These are phyloP conservation scores for Erythrolamprus reginae DNA, from an alignment of 2,113 vertebrate species.

Conservation along the genomic window DNA sequence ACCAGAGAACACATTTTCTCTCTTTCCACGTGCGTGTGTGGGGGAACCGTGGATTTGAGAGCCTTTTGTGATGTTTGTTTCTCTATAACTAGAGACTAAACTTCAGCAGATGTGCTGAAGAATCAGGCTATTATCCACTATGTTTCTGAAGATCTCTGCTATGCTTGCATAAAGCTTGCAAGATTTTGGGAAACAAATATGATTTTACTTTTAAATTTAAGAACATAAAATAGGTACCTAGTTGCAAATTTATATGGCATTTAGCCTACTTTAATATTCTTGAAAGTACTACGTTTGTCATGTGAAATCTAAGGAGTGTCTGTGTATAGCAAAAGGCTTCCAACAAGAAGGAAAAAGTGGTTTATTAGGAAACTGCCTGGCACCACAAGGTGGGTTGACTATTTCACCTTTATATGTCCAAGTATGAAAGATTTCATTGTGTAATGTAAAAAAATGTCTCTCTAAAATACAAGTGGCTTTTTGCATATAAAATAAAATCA, in stretches of 20 bases:
- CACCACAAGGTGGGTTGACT: constrained; percentile 16
- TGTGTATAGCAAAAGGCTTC: not conserved
- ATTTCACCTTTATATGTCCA: constrained; percentile 44
- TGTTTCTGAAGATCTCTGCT: not conserved
- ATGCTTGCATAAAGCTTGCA: not conserved
- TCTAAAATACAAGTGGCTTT: constrained; percentile 19
- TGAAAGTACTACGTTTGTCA: not conserved
- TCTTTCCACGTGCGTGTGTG: not conserved
- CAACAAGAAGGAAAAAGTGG: not conserved
- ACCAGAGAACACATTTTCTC: not conserved
- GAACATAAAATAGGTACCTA: not conserved
- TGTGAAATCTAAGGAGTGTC: accelerated
- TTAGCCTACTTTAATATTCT: not conserved
- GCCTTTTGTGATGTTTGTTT: not conserved
- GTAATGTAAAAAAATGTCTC: constrained; percentile 44
- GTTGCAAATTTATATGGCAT: not conserved
- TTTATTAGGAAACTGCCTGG: constrained; percentile 11
- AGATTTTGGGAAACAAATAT: not conserved
- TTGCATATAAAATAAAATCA: constrained; percentile 9
- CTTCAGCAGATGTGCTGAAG: not conserved
- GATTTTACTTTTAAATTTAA: not conserved
- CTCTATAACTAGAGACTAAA: not conserved
- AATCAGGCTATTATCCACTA: not conserved
- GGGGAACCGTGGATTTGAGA: not conserved
- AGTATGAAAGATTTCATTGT: constrained; percentile 37